Conservation (phyloP, 1,140 invertebrate species). For the Panagrolaimus sp. region DNA sequence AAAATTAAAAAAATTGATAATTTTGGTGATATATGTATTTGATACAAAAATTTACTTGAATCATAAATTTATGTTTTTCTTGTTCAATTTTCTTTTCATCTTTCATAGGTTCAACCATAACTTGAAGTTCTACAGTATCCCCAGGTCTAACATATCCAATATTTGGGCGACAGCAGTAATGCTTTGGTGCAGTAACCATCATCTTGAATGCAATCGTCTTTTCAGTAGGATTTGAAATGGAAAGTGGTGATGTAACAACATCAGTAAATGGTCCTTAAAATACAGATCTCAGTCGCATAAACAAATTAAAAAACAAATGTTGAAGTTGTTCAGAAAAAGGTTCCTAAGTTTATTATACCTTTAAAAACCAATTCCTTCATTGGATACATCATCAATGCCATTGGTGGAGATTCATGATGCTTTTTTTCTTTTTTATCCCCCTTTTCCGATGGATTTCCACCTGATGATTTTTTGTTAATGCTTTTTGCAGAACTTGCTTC, state of each 20-base stretch:
- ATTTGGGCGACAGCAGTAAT: constrained; percentile 11
- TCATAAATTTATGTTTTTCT: constrained; percentile 15
- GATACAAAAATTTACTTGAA: background rate
- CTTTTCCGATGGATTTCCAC: background rate
- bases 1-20: no score
- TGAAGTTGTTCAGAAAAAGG: no score
- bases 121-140: constrained; percentile 7
- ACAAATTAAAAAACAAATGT: background rate
- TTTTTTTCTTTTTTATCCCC: constrained; percentile 13
- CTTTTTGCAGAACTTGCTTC: no score
- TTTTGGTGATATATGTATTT: background rate
- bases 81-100: constrained; percentile 15
- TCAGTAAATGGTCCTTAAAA: constrained; percentile 1
- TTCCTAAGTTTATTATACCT: no score
- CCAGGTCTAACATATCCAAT: constrained; percentile 1
- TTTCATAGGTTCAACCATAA: constrained; percentile 12
- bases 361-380: constrained; percentile 2
- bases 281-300: background rate
- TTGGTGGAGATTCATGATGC: background rate
- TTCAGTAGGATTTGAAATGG: background rate
- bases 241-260: background rate
- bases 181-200: constrained; percentile 10
- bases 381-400: background rate
- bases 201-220: constrained; percentile 9
- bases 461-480: background rate